Percentiles rank a stretch among this genome's conserved stretches.
phyloP scores from a whole-genome alignment of 1,140 invertebrate species.

The Limonius californicus region DNA sequence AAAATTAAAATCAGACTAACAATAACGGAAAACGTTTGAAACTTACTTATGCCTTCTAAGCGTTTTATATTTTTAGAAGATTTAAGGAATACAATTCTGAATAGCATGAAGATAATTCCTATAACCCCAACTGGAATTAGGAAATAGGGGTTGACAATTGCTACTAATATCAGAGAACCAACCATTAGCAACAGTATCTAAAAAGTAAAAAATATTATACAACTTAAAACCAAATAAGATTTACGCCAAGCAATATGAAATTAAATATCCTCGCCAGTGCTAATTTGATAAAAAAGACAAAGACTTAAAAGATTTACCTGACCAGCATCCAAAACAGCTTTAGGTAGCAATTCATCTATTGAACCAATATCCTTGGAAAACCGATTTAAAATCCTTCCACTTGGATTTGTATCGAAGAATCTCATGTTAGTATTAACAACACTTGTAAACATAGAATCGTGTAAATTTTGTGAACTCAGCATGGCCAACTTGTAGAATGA shows the following conservation, averaged over 20 bases:
- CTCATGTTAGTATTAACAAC: slow-evolving; percentile 63
- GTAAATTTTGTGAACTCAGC: slow-evolving; percentile 60
- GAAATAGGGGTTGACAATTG: slow-evolving; percentile 59
- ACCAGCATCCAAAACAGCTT: slow-evolving; percentile 62
- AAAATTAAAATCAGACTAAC: background rate
- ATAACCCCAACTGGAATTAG: slow-evolving; percentile 57
- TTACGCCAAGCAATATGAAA: background rate
- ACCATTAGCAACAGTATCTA: slow-evolving; percentile 54
- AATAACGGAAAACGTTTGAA: slow-evolving; percentile 2
- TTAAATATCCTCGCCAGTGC: too few species aligned
- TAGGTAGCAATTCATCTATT: slow-evolving; percentile 65
- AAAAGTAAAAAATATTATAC: slow-evolving; percentile 27
- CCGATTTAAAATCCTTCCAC: slow-evolving; percentile 51
- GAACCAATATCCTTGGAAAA: slow-evolving; percentile 53
- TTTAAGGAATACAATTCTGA: slow-evolving; percentile 58
- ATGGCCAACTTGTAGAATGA: slow-evolving; percentile 64
- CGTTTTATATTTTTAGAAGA: slow-evolving; percentile 64
- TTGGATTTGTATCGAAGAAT: slow-evolving; percentile 83
- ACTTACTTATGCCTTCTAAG: slow-evolving; percentile 60
- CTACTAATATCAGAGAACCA: slow-evolving; percentile 54
- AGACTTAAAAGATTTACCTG: slow-evolving; percentile 47
- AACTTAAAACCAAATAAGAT: background rate
- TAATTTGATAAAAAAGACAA: background rate
- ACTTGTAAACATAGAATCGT: slow-evolving; percentile 63
- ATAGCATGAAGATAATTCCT: slow-evolving; percentile 52